Conservation (phyloP, 2,888 invertebrate genomes). For the Ommatoiulus sabulosus region DNA sequence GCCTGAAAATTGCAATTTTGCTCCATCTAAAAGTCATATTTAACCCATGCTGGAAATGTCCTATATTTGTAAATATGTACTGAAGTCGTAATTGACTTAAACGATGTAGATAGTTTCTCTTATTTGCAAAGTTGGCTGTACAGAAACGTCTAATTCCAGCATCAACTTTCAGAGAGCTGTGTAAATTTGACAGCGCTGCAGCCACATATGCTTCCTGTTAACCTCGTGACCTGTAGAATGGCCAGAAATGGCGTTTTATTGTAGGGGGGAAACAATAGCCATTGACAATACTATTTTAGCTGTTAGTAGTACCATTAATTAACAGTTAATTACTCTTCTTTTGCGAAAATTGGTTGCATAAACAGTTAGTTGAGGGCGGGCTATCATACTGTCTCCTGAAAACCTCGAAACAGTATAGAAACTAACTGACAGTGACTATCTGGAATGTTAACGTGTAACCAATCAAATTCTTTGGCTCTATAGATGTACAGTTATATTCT, state of each 20-base stretch:
- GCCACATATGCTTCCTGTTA: background rate
- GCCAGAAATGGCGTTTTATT: background rate
- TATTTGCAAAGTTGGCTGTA: background rate
- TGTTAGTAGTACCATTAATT: background rate
- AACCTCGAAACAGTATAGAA: too few species aligned
- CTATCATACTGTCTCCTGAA: too few species aligned
- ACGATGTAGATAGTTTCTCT: conserved; percentile 33
- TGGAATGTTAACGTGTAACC: too few species aligned
- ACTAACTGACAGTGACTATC: too few species aligned
- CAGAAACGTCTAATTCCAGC: background rate
- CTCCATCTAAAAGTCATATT: background rate
- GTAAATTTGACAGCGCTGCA: background rate
- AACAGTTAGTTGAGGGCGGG: too few species aligned
- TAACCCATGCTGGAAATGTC: conserved; percentile 4
- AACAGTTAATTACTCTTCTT: background rate
- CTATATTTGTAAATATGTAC: conserved; percentile 42
- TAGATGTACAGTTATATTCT: background rate
- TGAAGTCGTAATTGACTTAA: background rate
- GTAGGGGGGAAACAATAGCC: background rate
- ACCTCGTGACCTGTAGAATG: background rate
- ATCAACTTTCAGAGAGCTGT: background rate
- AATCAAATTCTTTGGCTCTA: too few species aligned
- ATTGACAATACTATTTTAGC: background rate
- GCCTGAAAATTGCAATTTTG: background rate
- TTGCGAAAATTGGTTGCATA: background rate